These are phyloP conservation scores for Danionella dracula DNA, from an alignment of 2,797 vertebrate species.

Conservation along the genomic window DNA sequence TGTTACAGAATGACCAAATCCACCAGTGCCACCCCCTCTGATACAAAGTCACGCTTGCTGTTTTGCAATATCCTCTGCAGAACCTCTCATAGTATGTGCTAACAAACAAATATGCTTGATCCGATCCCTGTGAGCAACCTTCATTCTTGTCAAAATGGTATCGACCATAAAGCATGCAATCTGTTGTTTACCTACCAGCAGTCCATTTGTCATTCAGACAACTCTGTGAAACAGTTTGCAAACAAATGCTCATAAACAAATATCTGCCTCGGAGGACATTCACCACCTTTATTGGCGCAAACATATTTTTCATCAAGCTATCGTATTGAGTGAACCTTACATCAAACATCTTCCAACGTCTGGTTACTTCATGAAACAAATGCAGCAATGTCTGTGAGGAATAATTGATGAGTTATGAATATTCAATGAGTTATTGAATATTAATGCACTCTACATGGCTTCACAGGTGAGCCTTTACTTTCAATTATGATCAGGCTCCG, in stretches of 20 bases:
- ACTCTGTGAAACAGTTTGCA: conserved; percentile 13
- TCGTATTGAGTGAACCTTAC: neutral
- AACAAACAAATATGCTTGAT: neutral
- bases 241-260: conserved; percentile 28
- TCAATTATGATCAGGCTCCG: neutral
- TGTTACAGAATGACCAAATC: neutral
- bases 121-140: neutral
- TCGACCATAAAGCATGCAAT: conserved; percentile 21
- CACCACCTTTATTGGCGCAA: neutral
- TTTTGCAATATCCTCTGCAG: neutral
- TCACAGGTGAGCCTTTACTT: neutral
- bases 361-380: neutral
- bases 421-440: neutral
- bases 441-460: neutral
- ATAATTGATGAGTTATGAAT: neutral
- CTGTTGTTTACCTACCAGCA: conserved; percentile 36
- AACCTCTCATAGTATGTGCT: neutral
- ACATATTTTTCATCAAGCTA: neutral
- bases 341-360: neutral
- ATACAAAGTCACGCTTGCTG: neutral
- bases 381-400: neutral
- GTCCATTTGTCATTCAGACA: conserved; percentile 30
- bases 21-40: neutral
- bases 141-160: conserved; percentile 4
- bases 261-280: neutral